Evolutionary conservation across 1,140 invertebrate genomes (phyloP).

Genomic region (Rhopalosiphum maidis): DNA sequence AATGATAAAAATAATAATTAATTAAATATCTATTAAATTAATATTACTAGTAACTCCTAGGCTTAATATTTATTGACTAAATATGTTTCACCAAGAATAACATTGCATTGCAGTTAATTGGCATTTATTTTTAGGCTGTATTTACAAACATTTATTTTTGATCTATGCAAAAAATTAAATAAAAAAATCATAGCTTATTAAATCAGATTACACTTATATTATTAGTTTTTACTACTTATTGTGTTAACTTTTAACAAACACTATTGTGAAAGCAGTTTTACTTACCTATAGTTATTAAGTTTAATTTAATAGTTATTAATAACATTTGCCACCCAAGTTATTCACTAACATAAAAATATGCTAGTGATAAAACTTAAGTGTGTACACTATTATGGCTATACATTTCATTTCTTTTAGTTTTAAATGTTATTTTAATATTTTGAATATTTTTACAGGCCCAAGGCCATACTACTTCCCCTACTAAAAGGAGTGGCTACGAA

Average conservation of each 20-base stretch:
- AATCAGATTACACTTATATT: background rate
- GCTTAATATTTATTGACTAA: background rate
- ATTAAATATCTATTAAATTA: background rate
- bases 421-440: slow-evolving; percentile 43
- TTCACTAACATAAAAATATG: background rate
- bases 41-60: background rate
- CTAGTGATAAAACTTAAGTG: background rate
- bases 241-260: background rate
- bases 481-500: slow-evolving; percentile 38
- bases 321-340: background rate
- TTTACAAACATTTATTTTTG: background rate
- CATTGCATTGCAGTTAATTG: background rate
- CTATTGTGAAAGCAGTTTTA: background rate
- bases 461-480: slow-evolving; percentile 54
- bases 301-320: background rate
- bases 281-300: background rate
- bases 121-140: background rate
- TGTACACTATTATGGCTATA: background rate
- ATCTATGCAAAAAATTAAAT: background rate
- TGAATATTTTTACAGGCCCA: slow-evolving; percentile 51
- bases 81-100: background rate
- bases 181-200: background rate
- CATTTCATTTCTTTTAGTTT: slow-evolving; percentile 12
- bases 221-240: background rate
- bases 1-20: background rate